Evolutionary conservation across 2,888 invertebrate species (phyloP), one percentile per base, ranked within the genome.

Genomic region (Sarcophaga carnaria): DNA sequence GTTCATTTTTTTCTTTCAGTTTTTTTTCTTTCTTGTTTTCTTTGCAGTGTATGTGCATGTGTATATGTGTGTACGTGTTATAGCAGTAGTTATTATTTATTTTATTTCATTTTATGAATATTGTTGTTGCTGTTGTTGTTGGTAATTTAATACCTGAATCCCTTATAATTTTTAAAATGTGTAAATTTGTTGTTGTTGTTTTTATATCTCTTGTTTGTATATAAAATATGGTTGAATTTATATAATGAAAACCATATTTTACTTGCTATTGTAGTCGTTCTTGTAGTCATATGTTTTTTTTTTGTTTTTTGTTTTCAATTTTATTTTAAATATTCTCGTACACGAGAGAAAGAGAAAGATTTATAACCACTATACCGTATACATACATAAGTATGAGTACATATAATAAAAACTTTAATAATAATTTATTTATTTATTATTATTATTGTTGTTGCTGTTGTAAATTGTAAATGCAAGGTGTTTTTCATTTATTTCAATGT

Each of bases 91-190:
- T 80, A 37, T 80, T 64, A 20, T 27, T 69, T 66, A 14, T 67
- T 12, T 37, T 71, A 37, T 37, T 37, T 10, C 37, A 37, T 71
- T 49, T 84, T 59, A 63, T 45, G 22, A 25, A 49, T 71, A 3
- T 67, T 47, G 22, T 64, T 80, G 54, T 75, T 64, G 54, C n/a
- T 80, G 69, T 83, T 80, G 47, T 70, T 86, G 80, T 70, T 81
- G 87, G 87, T 87, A 87, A 87, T 87, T 84, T 79, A 70, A 87
- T 87, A 87, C 66, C 66, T 66, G 27, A 80, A 72, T 74, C 84
- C 81, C 80, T 75, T 75, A 83, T 83, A 67, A 69, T 78, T 66
- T 78, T 76, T 74, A 67, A 17, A 17, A 14, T 66, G 59, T 62
- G 45, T 17, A n/a, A 14, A 20, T 14, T 20, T 70, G 49, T 20